Conservation (phyloP, 2,888 invertebrate species). For the Oeneis ivallda region DNA sequence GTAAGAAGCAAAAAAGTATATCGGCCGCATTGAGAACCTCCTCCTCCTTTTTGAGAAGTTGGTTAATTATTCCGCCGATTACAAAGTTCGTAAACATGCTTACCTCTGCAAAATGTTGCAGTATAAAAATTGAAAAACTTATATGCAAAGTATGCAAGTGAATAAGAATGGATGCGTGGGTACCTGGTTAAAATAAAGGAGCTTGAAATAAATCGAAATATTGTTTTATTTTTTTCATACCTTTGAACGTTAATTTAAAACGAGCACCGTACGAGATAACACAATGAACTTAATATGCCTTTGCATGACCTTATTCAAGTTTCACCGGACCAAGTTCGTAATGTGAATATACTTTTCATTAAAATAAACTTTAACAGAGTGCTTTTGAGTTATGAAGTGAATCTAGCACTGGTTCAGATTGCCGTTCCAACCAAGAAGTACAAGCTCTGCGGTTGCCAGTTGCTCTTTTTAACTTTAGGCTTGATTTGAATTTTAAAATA, state of each 20-base stretch:
- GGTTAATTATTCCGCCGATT: background rate
- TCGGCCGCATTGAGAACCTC: background rate
- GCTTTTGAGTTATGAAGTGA: too few species aligned
- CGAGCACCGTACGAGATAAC: too few species aligned
- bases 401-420: too few species aligned
- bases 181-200: conserved; percentile 75
- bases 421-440: too few species aligned
- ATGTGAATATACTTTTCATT: too few species aligned
- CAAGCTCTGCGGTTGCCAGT: too few species aligned
- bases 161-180: conserved; percentile 43
- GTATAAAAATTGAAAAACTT: conserved; percentile 5
- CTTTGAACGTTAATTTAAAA: too few species aligned
- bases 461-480: too few species aligned
- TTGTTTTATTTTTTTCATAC: background rate
- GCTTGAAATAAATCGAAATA: conserved; percentile 59
- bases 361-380: too few species aligned
- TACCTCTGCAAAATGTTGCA: conserved; percentile 5
- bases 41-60: background rate
- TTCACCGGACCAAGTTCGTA: background rate
- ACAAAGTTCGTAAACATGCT: background rate
- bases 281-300: background rate
- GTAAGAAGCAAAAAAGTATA: too few species aligned
- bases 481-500: conserved; percentile 60
- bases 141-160: conserved; percentile 19
- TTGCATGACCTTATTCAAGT: background rate